Percentiles rank a stretch among this genome's conserved stretches.
Evolutionary conservation across 2,113 vertebrate species (phyloP).

Genomic region (Diglossa brunneiventris): DNA sequence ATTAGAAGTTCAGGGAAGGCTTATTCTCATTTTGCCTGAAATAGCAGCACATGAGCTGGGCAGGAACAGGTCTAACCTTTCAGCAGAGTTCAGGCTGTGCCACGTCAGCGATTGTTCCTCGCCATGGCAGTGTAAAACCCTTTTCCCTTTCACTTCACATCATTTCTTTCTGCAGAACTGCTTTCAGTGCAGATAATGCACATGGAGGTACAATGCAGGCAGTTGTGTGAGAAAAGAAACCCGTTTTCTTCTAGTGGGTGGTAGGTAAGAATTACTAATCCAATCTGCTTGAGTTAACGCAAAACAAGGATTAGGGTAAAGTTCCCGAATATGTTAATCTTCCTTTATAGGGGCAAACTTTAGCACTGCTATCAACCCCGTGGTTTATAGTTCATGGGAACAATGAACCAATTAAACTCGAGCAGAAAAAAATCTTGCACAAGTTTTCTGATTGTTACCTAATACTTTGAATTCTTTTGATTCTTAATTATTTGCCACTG

Average conservation of each 20-base stretch:
- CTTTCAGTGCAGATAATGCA: constrained; percentile 70
- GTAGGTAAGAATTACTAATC: constrained; percentile 89
- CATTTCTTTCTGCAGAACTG: constrained; percentile 54
- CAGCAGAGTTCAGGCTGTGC: constrained; percentile 11
- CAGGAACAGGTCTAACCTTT: constrained; percentile 51
- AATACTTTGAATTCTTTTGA: constrained; percentile 77
- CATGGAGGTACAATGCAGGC: constrained; percentile 72
- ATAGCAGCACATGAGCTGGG: constrained; percentile 17
- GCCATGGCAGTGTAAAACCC: constrained; percentile 39
- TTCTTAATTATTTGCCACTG: constrained; percentile 75
- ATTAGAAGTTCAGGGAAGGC: background rate
- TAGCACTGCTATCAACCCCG: constrained; percentile 69
- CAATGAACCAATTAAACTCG: constrained; percentile 83
- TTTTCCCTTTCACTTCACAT: constrained; percentile 64
- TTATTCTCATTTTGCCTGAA: constrained; percentile 25
- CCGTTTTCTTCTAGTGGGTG: constrained; percentile 80
- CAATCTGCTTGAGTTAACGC: constrained; percentile 88
- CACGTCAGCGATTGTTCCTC: constrained; percentile 44
- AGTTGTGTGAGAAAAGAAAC: constrained; percentile 76
- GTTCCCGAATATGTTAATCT: constrained; percentile 87
- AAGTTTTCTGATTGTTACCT: constrained; percentile 77
- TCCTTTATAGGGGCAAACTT: constrained; percentile 81
- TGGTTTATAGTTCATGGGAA: constrained; percentile 78
- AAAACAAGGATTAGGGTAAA: constrained; percentile 91
- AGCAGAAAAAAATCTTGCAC: constrained; percentile 67